Conservation (phyloP, 2,113 vertebrate species). For the Egretta garzetta region DNA sequence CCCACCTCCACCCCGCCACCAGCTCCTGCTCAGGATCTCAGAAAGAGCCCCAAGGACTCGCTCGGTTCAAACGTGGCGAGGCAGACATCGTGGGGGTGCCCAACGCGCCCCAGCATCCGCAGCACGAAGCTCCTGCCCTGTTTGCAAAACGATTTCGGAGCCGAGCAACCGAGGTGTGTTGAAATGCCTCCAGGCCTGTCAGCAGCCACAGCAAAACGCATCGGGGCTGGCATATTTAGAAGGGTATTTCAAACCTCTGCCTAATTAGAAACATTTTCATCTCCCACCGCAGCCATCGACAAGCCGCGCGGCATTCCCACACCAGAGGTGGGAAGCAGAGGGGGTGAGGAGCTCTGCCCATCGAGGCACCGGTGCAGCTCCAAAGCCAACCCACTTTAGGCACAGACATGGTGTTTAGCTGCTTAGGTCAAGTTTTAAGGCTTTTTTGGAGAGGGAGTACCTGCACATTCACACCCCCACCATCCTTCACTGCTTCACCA, state of each 20-base stretch:
- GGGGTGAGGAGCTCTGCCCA: not conserved
- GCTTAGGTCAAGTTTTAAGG: not conserved
- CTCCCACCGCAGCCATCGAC: not conserved
- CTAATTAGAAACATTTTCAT: slow-evolving; percentile 21
- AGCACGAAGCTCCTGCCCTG: not conserved
- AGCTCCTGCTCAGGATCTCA: not conserved
- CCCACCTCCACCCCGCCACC: not conserved
- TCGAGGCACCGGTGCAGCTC: not conserved
- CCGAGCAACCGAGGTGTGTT: not conserved
- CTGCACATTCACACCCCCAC: accelerated
- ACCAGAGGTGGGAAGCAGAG: not conserved
- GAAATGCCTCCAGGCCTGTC: not conserved
- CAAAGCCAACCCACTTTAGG: not conserved
- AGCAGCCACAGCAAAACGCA: not conserved
- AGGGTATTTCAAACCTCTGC: slow-evolving; percentile 36
- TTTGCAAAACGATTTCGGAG: not conserved
- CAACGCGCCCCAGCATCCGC: not conserved
- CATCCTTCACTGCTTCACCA: not conserved
- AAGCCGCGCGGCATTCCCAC: not conserved
- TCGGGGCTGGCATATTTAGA: slow-evolving; percentile 4
- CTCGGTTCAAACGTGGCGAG: not conserved
- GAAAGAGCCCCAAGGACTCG: not conserved
- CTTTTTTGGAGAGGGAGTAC: not conserved
- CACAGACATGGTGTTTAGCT: not conserved
- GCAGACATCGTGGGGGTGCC: not conserved